Percentiles rank a stretch among this genome's conserved stretches.
phyloP scores from a whole-genome alignment of 2,797 vertebrate genomes.

The Mico argentatus region DNA sequence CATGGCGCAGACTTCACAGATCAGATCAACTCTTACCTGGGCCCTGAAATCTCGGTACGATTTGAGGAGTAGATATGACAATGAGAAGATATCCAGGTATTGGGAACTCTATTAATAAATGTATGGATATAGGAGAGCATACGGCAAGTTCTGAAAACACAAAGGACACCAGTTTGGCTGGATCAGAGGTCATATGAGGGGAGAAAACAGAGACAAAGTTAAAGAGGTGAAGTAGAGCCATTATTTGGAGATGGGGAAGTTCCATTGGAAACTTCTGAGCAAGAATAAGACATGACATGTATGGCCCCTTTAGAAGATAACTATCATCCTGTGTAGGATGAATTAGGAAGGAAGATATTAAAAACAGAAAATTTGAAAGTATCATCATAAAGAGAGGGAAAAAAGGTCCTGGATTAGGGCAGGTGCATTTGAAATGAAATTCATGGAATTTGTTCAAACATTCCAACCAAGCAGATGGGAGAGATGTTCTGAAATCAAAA shows the following conservation, averaged over 20 bases:
- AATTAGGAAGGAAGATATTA: not conserved
- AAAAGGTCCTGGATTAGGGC: not conserved
- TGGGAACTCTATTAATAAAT: not conserved
- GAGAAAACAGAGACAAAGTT: not conserved
- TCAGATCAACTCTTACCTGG: not conserved
- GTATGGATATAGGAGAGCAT: rapidly evolving
- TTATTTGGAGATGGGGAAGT: not conserved
- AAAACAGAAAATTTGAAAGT: not conserved
- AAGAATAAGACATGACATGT: not conserved
- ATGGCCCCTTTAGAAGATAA: not conserved
- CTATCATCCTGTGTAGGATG: not conserved
- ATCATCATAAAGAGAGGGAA: not conserved
- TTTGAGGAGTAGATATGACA: not conserved
- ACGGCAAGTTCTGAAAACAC: not conserved
- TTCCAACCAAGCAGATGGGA: not conserved
- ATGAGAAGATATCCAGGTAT: not conserved
- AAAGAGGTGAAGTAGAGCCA: not conserved
- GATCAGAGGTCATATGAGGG: not conserved
- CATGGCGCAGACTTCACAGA: not conserved
- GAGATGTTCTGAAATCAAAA: not conserved
- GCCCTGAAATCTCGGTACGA: not conserved
- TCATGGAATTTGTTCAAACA: not conserved
- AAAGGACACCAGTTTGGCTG: not conserved
- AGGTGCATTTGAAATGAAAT: not conserved
- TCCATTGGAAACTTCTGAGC: not conserved